Base-by-base conservation (phyloP, 2,888 invertebrate genomes). In the Buathra laborator region DNA sequence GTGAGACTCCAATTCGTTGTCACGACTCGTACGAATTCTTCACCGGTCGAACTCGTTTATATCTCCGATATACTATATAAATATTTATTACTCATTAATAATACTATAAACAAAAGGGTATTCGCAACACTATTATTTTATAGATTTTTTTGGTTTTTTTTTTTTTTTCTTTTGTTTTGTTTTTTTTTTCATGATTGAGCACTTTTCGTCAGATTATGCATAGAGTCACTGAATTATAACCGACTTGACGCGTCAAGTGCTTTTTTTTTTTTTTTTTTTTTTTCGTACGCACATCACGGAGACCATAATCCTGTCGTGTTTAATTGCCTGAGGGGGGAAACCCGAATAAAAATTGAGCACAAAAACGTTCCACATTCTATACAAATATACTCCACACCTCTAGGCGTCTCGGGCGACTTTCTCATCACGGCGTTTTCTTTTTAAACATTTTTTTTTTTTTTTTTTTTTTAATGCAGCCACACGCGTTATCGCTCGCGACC, bases 301-400 rank as follows among this genome's bases (percentile, higher is more conserved):
- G 56, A 56, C 16, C 46, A 43, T 24, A 12, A 59, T 74, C 64
- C 72, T 53, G 53, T 29, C 68, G 37, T 78, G 48, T 56, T 37
- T 64, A 44, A 81, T 74, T 78, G 78, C 78, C 78, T 64, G 77
- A 81, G 7, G 29, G 24, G 78, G 70, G 70, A 48, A 75, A 71
- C 70, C 46, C 56, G 78, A 79, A 75, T 79, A 70, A 85, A 81
- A 81, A 79, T 85, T 81, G 84, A 85, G 84, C 70, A 29, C 9
- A 48, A 51, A 44, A 64, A 59, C 64, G 71, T 66, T 64, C 19
- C 29, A 66, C 72, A 66, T 74, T 81, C 43, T 67, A 24, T 51
- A 81, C 75, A 79, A 71, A 79, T 68, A 77, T 74, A 74, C 62
- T 64, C 59, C 62, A 51, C 29, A 48, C 37, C 59, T 59, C 59